Evolutionary conservation across 2,888 invertebrate species (phyloP).

Genomic region (Epinotia bilunana): DNA sequence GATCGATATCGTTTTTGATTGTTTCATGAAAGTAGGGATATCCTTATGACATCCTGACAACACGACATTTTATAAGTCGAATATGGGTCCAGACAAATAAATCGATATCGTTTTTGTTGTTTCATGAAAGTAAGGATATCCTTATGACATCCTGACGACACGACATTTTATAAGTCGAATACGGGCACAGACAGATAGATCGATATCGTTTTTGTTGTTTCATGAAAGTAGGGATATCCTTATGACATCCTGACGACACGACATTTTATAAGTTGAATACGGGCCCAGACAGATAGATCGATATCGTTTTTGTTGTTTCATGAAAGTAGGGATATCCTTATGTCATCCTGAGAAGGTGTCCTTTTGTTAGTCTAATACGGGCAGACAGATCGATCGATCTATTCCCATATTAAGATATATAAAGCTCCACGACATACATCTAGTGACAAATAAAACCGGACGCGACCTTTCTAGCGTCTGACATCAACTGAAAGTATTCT

Average conservation of each 20-base stretch:
- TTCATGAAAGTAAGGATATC: too few relatives aligned
- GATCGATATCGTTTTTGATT: neutral
- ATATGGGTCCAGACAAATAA: too few relatives aligned
- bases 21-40: too few relatives aligned
- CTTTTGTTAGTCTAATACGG: neutral
- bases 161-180: too few relatives aligned
- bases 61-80: too few relatives aligned
- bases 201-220: neutral
- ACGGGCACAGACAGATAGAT: too few relatives aligned
- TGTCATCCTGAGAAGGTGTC: too few relatives aligned
- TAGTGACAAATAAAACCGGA: slow-evolving; percentile 16
- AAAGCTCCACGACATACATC: neutral
- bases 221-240: too few relatives aligned
- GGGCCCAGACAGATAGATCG: neutral
- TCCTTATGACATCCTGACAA: too few relatives aligned
- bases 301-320: neutral
- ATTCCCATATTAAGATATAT: neutral
- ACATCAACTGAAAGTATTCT: slow-evolving; percentile 6
- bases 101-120: neutral
- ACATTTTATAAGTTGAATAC: too few relatives aligned
- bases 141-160: too few relatives aligned
- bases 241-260: too few relatives aligned
- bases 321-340: neutral
- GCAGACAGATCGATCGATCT: neutral
- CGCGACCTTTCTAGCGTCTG: slow-evolving; percentile 22